Percentiles rank a stretch among this genome's conserved stretches.
Conservation (phyloP, 2,113 vertebrate genomes). For the Pteronura brasiliensis region DNA sequence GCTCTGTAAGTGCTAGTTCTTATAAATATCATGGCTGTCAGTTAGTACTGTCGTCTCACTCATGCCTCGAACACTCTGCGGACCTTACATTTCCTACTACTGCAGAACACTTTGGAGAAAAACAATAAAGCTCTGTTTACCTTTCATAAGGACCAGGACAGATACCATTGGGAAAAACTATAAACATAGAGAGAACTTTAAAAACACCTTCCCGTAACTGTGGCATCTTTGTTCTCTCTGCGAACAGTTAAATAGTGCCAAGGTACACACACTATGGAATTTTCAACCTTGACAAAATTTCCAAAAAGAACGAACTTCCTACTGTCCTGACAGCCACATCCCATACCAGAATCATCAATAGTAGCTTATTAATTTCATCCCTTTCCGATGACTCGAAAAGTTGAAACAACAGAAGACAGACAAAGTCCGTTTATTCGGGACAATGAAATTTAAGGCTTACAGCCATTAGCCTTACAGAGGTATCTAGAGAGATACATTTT, state of each 20-base stretch:
- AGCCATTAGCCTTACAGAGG: conserved; percentile 68
- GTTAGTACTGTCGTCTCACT: not conserved
- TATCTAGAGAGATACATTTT: conserved; percentile 76
- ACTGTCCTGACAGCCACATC: not conserved
- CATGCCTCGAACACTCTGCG: not conserved
- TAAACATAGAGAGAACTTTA: not conserved
- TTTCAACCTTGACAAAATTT: not conserved
- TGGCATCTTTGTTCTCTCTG: not conserved
- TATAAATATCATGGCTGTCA: not conserved
- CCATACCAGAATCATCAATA: conserved; percentile 55
- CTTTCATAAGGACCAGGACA: not conserved
- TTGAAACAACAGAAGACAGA: conserved; percentile 58
- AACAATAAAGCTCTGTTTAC: not conserved
- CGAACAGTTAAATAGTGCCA: conserved; percentile 35
- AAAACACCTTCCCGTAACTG: not conserved
- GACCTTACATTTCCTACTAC: not conserved
- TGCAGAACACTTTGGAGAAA: not conserved
- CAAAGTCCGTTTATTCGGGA: conserved; percentile 59
- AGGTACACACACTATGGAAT: not conserved
- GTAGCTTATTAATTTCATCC: conserved; percentile 71
- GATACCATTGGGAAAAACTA: not conserved
- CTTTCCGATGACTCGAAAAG: conserved; percentile 72
- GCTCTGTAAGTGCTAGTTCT: not conserved
- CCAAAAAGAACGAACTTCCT: not conserved
- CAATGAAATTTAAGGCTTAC: conserved; percentile 67